A percentile compares a stretch with the other conserved stretches of the same genome.
Evolutionary conservation across 2,888 invertebrate species (phyloP).

Genomic region (Aspidiotus destructor): DNA sequence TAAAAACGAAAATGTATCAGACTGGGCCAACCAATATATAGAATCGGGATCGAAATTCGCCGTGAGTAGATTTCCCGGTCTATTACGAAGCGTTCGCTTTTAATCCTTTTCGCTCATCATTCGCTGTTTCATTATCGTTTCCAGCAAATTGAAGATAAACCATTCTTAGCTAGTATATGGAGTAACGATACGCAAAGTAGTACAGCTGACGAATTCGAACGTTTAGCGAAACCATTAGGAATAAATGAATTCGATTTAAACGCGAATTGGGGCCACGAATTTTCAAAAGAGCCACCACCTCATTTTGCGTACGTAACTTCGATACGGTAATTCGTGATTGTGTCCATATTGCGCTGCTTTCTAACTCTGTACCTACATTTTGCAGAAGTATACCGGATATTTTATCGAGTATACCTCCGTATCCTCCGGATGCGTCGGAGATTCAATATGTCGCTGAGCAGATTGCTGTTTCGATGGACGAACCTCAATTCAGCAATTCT

Average conservation of each 20-base stretch:
- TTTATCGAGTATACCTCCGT: conserved; percentile 13
- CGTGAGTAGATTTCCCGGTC: conserved; percentile 39
- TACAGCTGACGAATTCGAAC: not conserved
- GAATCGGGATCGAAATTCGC: conserved; percentile 46
- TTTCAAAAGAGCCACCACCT: conserved; percentile 22
- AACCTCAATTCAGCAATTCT: conserved; percentile 62
- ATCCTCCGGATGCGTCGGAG: conserved; percentile 18
- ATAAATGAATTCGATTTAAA: conserved; percentile 18
- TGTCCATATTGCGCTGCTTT: no score
- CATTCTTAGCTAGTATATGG: conserved; percentile 24
- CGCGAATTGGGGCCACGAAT: conserved; percentile 21
- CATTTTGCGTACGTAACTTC: conserved; percentile 12
- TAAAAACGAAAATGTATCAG: conserved; percentile 22
- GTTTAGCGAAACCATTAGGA: conserved; percentile 6
- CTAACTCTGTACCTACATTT: not conserved
- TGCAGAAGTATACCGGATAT: conserved; percentile 25
- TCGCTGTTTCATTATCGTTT: not conserved
- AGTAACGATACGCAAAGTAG: conserved; percentile 6
- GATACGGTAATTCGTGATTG: no score
- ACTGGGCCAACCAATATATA: conserved; percentile 45
- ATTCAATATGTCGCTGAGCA: conserved; percentile 49
- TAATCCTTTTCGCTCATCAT: not conserved
- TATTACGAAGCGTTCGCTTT: not conserved
- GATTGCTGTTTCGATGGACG: conserved; percentile 51
- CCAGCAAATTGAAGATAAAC: conserved; percentile 23